Base-by-base conservation (phyloP, 2,888 invertebrate species). In the Nesidiocoris tenuis region DNA sequence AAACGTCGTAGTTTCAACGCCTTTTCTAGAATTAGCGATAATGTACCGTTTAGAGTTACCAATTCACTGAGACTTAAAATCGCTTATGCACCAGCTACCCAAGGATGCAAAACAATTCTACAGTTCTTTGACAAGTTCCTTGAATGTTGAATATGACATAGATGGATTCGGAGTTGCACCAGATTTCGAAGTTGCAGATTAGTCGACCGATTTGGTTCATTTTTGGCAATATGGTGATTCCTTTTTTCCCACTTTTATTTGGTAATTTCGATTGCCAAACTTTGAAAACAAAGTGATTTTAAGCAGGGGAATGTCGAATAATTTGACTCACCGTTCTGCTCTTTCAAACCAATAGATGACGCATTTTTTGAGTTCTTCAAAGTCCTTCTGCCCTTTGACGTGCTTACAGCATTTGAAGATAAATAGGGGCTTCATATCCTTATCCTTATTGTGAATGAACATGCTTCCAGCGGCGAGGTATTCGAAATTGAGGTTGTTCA, bases 261-360 rank as follows among this genome's bases (percentile, higher is more conserved):
- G n/a, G n/a, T n/a, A n/a, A n/a, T n/a, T n/a, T n/a, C n/a, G n/a
- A n/a, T n/a, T n/a, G n/a, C n/a, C n/a, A n/a, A n/a, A n/a, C n/a
- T n/a, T n/a, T n/a, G n/a, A n/a, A n/a, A n/a, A n/a, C n/a, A n/a
- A n/a, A n/a, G n/a, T n/a, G n/a, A n/a, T n/a, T n/a, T n/a, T n/a
- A n/a, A n/a, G n/a, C n/a, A n/a, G n/a, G n/a, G n/a, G n/a, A n/a
- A n/a, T n/a, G n/a, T n/a, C n/a, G n/a, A n/a, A n/a, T n/a, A n/a
- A n/a, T n/a, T n/a, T n/a, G 25, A 19, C 24, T 78, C 84, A 89
- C 89, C 88, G 87, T 84, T 92, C 91, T 12, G 91, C 84, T 80
- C 92, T 84, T 82, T 95, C 94, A 81, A 95, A 88, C 91, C 93
- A 94, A 83, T 94, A 96, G 0, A 95, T 89, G 75, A 96, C 88